Base-by-base conservation (phyloP, 2,113 vertebrate genomes). In the Mus pahari region DNA sequence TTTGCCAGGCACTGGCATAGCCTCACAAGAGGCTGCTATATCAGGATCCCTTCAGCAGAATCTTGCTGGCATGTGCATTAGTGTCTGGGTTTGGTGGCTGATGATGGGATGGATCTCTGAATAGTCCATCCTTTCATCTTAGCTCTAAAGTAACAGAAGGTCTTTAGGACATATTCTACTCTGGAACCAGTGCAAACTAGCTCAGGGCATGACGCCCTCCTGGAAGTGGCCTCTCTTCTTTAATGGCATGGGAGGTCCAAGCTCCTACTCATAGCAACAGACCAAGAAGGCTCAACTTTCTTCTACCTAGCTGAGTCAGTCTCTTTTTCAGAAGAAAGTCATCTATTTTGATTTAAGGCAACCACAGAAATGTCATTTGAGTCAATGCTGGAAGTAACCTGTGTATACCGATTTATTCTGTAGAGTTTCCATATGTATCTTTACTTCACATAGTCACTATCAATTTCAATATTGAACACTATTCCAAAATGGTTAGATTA, bases 131-230 rank as follows among this genome's bases (percentile, higher is more conserved):
- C n/a, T n/a, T n/a, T n/a, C n/a, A n/a, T n/a, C n/a, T n/a, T n/a
- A n/a, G n/a, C n/a, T n/a, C n/a, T n/a, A n/a, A 94, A 88, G 45
- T 48, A 88, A 90, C 50, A 86, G 55, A 86, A 68, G 71, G 45
- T 83, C 87, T 96, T 79, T 96, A 71, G 92, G 64, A 33, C 11
- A 28, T 7, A 81, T 36, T 71, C 36, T 71, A 31, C 45, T 66
- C 74, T 95, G 92, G 74, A 95, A 58, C 74, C 7, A 39, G 28
- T 64, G 75, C 92, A 89, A 22, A 70, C 4, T 53, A 87, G 20
- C 68, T 74, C 89, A 84, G 68, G 74, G 90, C 58, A 45, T 39
- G 48, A 87, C 84, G 53, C 66, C 20, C 28, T 84, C 24, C 28
- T 24, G 0, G 9, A 64, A 74, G 28, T 13, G 48, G 42, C 17